phyloP scores from a whole-genome alignment of 2,113 vertebrate species.

The Tragelaphus strepsiceros region DNA sequence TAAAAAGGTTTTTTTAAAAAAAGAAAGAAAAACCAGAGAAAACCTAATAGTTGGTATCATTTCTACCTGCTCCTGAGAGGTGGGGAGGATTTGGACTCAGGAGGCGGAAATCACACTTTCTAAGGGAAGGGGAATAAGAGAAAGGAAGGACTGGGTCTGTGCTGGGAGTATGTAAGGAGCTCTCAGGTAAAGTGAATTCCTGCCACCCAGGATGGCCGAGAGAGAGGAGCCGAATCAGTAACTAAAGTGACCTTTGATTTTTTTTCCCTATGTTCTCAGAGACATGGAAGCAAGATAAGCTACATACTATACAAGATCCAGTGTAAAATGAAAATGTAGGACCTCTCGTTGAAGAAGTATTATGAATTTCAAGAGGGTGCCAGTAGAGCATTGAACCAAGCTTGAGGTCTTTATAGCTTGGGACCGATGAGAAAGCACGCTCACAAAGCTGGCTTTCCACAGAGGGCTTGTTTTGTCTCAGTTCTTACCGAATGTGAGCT shows the following conservation, averaged over 20 bases:
- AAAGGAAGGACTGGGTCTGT: not conserved
- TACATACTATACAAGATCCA: not conserved
- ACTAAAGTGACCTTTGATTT: not conserved
- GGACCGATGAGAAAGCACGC: fast-evolving
- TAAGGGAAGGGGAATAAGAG: not conserved
- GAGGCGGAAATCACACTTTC: not conserved
- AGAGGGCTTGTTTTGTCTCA: not conserved
- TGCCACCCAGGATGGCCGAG: not conserved
- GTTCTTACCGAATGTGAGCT: not conserved
- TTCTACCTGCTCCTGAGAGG: not conserved
- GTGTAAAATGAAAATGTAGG: not conserved
- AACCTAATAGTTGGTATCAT: not conserved
- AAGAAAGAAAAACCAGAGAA: not conserved
- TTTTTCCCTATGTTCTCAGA: not conserved
- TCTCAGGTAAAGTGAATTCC: not conserved
- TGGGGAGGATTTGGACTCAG: not conserved
- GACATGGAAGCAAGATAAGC: not conserved
- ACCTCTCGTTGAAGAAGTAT: not conserved
- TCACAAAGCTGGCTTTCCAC: no score
- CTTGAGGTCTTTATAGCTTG: no score
- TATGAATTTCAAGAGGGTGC: not conserved
- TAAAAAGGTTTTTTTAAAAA: not conserved
- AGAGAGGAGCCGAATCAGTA: not conserved
- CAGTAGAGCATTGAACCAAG: not conserved
- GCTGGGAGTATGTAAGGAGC: fast-evolving